A percentile compares a stretch with the other conserved stretches of the same genome.
phyloP scores from a whole-genome alignment of 1,140 invertebrate species.

The Panulirus ornatus region DNA sequence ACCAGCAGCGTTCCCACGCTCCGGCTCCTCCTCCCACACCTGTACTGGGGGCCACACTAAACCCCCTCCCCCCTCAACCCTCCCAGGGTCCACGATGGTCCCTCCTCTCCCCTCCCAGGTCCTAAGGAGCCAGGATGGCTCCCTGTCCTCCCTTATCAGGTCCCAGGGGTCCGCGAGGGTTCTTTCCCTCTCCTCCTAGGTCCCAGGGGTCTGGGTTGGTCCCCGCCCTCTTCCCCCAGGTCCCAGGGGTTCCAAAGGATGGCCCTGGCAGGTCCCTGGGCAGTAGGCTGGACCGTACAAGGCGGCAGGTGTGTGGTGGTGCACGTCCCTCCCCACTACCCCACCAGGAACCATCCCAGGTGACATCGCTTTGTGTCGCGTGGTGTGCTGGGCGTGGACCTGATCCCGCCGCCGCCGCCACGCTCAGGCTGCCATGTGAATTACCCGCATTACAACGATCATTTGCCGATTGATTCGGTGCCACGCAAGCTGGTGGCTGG shows the following conservation, averaged over 20 bases:
- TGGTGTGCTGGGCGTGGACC: conserved; percentile 7
- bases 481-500: conserved; percentile 19
- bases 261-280: neutral
- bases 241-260: neutral
- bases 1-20: neutral
- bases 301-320: neutral
- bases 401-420: conserved; percentile 20
- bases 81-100: no score
- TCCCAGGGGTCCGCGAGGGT: neutral
- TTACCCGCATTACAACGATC: conserved; percentile 38
- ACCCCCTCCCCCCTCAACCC: no score
- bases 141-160: neutral
- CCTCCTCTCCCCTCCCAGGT: no score
- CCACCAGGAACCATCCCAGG: neutral
- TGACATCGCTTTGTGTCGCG: conserved; percentile 50
- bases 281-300: neutral
- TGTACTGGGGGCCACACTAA: no score
- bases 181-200: no score
- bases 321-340: neutral
- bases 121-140: no score
- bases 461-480: conserved; percentile 49
- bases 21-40: neutral
- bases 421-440: conserved; percentile 28
- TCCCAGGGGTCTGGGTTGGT: no score
- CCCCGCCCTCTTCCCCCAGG: no score